phyloP scores from a whole-genome alignment of 2,113 vertebrate genomes.

The Eupsittula cactorum region DNA sequence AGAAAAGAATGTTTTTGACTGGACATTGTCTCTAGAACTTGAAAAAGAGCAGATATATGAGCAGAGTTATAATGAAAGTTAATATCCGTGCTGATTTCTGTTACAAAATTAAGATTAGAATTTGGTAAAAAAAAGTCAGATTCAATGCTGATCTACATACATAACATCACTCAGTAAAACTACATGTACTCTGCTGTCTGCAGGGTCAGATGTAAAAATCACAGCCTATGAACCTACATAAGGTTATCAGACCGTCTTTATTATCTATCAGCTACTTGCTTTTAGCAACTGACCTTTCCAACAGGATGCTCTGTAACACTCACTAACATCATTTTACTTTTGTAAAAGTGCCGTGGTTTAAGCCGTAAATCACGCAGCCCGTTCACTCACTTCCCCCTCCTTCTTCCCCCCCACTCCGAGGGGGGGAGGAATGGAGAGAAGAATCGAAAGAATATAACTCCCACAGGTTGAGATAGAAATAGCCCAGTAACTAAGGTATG shows the following conservation, averaged over 20 bases:
- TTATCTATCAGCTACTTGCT: neutral
- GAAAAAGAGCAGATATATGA: neutral
- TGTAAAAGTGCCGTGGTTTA: neutral
- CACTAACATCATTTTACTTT: neutral
- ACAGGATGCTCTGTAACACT: neutral
- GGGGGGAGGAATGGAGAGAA: no score
- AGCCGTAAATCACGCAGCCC: no score
- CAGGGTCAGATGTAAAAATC: neutral
- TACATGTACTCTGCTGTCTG: neutral
- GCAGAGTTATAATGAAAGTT: neutral
- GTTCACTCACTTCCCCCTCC: no score
- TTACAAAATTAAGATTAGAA: neutral
- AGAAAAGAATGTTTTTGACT: neutral
- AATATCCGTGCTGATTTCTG: neutral
- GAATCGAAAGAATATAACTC: no score
- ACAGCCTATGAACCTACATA: neutral
- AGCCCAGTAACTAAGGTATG: no score
- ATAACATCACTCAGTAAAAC: neutral
- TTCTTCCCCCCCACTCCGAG: no score
- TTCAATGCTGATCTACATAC: neutral
- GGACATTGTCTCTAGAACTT: rapidly evolving
- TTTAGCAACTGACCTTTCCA: neutral
- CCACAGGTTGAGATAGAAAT: no score
- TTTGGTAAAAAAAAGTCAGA: neutral
- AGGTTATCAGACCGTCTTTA: neutral